Conservation (phyloP, 2,113 vertebrate genomes). For the Ahaetulla prasina region DNA sequence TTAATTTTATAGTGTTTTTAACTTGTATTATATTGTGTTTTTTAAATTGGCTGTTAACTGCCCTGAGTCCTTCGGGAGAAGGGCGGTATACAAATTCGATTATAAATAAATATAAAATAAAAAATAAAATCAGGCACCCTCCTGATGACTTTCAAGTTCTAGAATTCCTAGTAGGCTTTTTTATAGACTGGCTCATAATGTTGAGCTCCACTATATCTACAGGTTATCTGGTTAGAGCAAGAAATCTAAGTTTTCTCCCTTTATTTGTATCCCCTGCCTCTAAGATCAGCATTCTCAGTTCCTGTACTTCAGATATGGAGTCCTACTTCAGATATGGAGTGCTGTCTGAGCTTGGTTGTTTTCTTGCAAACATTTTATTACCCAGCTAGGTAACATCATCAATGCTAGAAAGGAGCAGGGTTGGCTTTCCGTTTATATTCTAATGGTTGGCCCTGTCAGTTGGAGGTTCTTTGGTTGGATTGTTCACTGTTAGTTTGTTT, state of each 20-base stretch:
- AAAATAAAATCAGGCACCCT: background rate
- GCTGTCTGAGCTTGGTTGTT: background rate
- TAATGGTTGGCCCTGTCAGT: background rate
- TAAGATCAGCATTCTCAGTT: background rate
- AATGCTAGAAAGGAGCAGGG: background rate
- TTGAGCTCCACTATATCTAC: background rate
- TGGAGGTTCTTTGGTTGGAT: background rate
- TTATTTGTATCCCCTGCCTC: background rate
- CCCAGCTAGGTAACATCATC: background rate
- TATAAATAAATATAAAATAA: too few species aligned
- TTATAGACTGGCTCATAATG: background rate
- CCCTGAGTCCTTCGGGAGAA: too few species aligned
- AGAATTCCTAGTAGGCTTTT: background rate
- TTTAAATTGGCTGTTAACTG: too few species aligned
- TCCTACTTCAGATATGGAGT: background rate
- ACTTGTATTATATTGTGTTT: too few species aligned
- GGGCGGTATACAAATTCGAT: too few species aligned
- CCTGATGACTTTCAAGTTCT: background rate
- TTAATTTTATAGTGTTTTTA: too few species aligned
- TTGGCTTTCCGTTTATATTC: background rate
- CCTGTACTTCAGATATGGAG: background rate
- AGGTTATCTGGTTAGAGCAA: background rate
- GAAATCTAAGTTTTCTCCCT: background rate
- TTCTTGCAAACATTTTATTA: background rate
- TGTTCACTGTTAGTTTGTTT: background rate